Evolutionary conservation across 2,888 invertebrate genomes (phyloP).

Genomic region (Candidula unifasciata): DNA sequence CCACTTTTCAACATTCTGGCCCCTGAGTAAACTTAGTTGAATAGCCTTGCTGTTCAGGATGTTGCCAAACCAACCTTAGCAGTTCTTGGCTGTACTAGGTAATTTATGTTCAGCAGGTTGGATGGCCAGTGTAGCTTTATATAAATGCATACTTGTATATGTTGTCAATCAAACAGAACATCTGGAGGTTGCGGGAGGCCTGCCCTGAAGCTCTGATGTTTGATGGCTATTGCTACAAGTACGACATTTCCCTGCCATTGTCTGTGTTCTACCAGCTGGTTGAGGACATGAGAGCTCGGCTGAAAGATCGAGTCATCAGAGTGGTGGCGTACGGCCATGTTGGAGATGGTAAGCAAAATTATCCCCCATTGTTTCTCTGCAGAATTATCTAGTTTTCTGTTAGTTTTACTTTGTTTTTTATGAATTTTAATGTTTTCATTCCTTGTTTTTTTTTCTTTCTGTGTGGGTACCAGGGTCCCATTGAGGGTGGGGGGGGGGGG

Average conservation of each 20-base stretch:
- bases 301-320: conserved; percentile 81
- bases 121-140: too few relatives aligned
- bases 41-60: too few relatives aligned
- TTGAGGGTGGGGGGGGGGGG: too few relatives aligned
- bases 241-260: conserved; percentile 94
- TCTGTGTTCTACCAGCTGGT: conserved; percentile 90
- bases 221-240: conserved; percentile 95
- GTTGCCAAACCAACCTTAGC: too few relatives aligned
- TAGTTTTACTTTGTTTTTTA: not conserved
- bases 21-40: too few relatives aligned
- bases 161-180: conserved; percentile 59
- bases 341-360: conserved; percentile 85
- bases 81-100: too few relatives aligned
- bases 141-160: conserved; percentile 19
- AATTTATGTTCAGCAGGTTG: too few relatives aligned
- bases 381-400: not conserved
- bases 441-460: too few relatives aligned
- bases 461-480: too few relatives aligned
- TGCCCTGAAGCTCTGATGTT: conserved; percentile 86
- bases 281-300: conserved; percentile 82
- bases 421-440: not conserved
- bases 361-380: not conserved
- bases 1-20: too few relatives aligned
- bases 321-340: conserved; percentile 92
- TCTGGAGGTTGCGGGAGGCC: conserved; percentile 92